Evolutionary conservation across 2,888 invertebrate species (phyloP), one percentile per base, ranked within the genome.

Genomic region (Phlogophora meticulosa): DNA sequence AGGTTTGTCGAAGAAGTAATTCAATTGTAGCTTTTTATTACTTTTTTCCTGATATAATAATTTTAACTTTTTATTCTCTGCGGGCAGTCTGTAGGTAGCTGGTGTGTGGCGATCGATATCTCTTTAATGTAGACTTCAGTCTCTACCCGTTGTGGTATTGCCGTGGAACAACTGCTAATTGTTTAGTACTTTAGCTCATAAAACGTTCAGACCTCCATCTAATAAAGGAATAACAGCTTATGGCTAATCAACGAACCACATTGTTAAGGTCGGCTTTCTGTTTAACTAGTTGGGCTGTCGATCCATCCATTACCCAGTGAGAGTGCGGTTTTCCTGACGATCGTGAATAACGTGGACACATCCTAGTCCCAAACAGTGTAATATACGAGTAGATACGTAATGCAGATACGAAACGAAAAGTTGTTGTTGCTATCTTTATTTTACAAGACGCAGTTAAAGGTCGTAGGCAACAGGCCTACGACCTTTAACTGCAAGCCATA

Each of bases 11-110:
- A 20, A 58, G 59, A 71, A 24, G 22, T 71, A 71, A 70, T 70
- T 61, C 43, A 67, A 67, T 67, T 61, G 42, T 22, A 24, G 38
- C 42, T 70, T 61, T 55, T 70, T 70, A 38, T 48, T 48, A 32
- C 17, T 22, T 53, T 53, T 68, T 61, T 49, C 68, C 20, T 38
- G 49, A 17, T 17, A 11, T 43, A 68, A 68, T 58, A 57, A 49
- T 49, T 68, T 49, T 17, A 38, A 24, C 22, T 57, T 66, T 66
- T 42, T 68, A 49, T 4, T 38, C 28, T 17, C 36, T 56, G 57
- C 22, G 17, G 38, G 15, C 10, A 32, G 42, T 17, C 17, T 20
- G 17, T 43, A 49, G 28, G 13, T 42, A 38, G 38, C 11, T 20
- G n/a, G n/a, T n/a, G 15, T n/a, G 11, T 60, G 10, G 46, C n/a